phyloP scores from a whole-genome alignment of 2,888 invertebrate species.

The Lysandra coridon region DNA sequence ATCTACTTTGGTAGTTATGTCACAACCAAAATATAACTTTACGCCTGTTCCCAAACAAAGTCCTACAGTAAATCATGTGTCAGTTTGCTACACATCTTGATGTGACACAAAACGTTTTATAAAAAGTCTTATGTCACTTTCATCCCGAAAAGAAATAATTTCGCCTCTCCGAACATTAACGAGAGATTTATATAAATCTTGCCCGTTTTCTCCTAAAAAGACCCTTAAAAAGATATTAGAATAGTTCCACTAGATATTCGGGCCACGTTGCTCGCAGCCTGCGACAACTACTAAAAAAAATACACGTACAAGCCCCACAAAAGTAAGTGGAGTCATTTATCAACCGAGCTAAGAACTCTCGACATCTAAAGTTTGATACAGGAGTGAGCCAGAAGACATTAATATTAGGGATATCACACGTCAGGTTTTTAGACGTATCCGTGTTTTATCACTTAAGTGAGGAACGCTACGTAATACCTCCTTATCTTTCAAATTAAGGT shows the following conservation, averaged over 20 bases:
- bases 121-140: slow-evolving; percentile 16
- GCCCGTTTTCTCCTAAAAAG: slow-evolving; percentile 22
- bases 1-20: not conserved
- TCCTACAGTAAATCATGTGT: not conserved
- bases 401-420: slow-evolving; percentile 76
- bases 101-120: slow-evolving; percentile 17
- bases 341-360: slow-evolving; percentile 77
- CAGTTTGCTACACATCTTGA: slow-evolving; percentile 1
- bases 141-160: slow-evolving; percentile 10
- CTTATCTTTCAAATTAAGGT: slow-evolving; percentile 31
- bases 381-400: slow-evolving; percentile 74
- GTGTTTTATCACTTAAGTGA: slow-evolving; percentile 74
- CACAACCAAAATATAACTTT: not conserved
- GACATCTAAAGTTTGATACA: slow-evolving; percentile 77
- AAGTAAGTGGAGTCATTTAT: slow-evolving; percentile 77
- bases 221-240: slow-evolving; percentile 28
- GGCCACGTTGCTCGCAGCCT: slow-evolving; percentile 42
- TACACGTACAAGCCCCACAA: slow-evolving; percentile 66
- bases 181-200: slow-evolving; percentile 19
- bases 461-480: slow-evolving; percentile 56
- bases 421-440: slow-evolving; percentile 67
- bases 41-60: not conserved
- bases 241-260: slow-evolving; percentile 24
- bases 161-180: not conserved
- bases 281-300: slow-evolving; percentile 60